phyloP scores from a whole-genome alignment of 1,140 invertebrate genomes.

The Eumaeus atala region DNA sequence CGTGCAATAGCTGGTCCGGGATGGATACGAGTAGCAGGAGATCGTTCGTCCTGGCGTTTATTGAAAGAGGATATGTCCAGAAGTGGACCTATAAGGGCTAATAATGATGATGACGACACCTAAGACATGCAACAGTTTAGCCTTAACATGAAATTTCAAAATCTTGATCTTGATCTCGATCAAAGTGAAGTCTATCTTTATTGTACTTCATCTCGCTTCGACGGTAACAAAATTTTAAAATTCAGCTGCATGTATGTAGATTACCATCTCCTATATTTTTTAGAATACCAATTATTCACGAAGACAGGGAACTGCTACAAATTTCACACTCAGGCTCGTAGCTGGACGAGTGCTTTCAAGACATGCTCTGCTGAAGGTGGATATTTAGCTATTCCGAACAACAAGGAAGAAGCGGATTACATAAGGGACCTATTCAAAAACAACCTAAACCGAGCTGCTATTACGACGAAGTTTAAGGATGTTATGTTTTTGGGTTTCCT shows the following conservation, averaged over 20 bases:
- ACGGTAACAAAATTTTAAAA: background rate
- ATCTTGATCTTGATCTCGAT: too few species aligned
- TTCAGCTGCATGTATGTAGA: background rate
- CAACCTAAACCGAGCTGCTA: background rate
- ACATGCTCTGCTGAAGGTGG: constrained; percentile 18
- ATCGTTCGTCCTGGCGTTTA: too few species aligned
- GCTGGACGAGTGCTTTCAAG: constrained; percentile 15
- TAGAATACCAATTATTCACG: constrained; percentile 12
- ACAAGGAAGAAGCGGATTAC: constrained; percentile 6
- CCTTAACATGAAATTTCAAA: too few species aligned
- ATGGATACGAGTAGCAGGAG: too few species aligned
- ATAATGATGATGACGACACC: too few species aligned
- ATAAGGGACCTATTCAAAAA: constrained; percentile 10
- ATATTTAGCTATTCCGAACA: constrained; percentile 18
- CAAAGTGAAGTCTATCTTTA: background rate
- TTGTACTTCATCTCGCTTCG: background rate
- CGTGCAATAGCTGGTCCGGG: too few species aligned
- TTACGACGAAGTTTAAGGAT: background rate
- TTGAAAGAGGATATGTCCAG: too few species aligned
- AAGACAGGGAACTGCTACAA: constrained; percentile 21
- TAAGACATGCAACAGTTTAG: background rate
- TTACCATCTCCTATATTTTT: background rate
- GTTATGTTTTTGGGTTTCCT: background rate
- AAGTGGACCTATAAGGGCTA: too few species aligned
- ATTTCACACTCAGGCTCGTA: constrained; percentile 5